phyloP scores from a whole-genome alignment of 2,888 invertebrate species.

The Cepaea hortensis region DNA sequence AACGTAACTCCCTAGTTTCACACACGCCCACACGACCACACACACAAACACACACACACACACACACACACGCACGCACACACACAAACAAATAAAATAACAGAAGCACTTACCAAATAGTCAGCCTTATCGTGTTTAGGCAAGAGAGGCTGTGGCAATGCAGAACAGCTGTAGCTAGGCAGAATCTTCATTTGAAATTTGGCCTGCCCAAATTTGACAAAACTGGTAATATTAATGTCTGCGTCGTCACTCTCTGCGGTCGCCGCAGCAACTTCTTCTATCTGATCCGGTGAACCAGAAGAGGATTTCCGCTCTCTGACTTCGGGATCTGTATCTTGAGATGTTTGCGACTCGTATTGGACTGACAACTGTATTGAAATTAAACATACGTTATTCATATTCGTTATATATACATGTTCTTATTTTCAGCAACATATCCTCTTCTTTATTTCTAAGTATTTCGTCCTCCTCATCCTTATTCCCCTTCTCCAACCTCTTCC shows the following conservation, averaged over 20 bases:
- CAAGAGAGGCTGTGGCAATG: conserved; percentile 62
- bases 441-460: background rate
- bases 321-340: background rate
- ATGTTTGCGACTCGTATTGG: background rate
- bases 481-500: too few relatives aligned
- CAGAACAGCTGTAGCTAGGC: conserved; percentile 63
- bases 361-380: background rate
- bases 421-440: background rate
- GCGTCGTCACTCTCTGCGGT: conserved; percentile 45
- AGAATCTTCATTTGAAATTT: conserved; percentile 61
- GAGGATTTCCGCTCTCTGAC: background rate
- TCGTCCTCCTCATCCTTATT: background rate
- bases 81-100: too few relatives aligned
- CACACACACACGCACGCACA: too few relatives aligned
- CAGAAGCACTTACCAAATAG: conserved; percentile 57
- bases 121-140: conserved; percentile 63
- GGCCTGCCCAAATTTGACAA: conserved; percentile 64
- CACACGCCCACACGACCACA: too few relatives aligned
- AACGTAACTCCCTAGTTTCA: too few relatives aligned
- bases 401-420: background rate
- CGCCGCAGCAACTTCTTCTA: conserved; percentile 24
- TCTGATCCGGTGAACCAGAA: conserved; percentile 21
- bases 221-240: conserved; percentile 56
- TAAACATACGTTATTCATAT: background rate
- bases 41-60: too few relatives aligned